Base-by-base conservation (phyloP, 2,888 invertebrate species). In the Yponomeuta malinellus region DNA sequence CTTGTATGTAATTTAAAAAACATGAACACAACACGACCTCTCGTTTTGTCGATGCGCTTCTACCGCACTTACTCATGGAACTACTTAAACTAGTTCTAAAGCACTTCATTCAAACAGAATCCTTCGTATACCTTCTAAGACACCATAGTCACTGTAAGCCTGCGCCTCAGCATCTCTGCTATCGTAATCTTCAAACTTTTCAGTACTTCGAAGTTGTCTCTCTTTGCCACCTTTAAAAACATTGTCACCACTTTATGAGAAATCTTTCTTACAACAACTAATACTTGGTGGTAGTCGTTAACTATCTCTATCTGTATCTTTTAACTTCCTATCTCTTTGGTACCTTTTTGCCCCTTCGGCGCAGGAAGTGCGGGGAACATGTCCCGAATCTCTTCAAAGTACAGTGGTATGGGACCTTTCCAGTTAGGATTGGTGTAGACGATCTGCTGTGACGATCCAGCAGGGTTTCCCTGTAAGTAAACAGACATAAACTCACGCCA, bases 131-230 rank as follows among this genome's bases (percentile, higher is more conserved):
- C 67, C 52, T 52, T 84, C 79, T 0, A 90, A 65, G 0, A 91
- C 89, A 2, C 90, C 91, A 72, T 91, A 91, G 71, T 91, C 91
- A 72, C 90, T 91, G 59, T 91, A 91, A 0, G 90, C 90, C 78
- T 91, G 90, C 0, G 89, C 88, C 69, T 79, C 85, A 31, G 81
- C 79, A 70, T 83, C 81, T 74, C 85, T 87, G 43, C 10, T n/a
- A 48, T 48, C 65, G 15, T 67, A 43, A 52, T 64, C 15, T 10
- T 64, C 33, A 37, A 37, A 48, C 48, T 79, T 76, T 2, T 83
- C 65, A 76, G 88, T 87, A 66, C 84, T 76, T 89, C 86, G 2
- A 87, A 23, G 31, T 59, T 52, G 29, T 77, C 77, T 33, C 5
- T 71, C 72, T 48, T 79, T 75, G 15, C 78, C 77, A 4, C 71